These are phyloP conservation scores for Amblyjoppa fuscipennis DNA, from an alignment of 2,888 invertebrate species.

Conservation along the genomic window DNA sequence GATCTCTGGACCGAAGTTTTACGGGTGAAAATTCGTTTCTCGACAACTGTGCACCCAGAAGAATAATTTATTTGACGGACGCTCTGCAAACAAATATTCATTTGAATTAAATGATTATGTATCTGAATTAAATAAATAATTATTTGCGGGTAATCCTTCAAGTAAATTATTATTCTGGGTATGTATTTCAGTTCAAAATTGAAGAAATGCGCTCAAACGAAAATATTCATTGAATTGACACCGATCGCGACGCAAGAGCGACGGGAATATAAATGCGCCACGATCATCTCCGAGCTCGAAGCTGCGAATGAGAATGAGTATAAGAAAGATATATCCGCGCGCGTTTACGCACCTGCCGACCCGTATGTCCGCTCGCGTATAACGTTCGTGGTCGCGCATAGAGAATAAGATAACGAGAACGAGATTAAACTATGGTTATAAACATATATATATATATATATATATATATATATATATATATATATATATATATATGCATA, in stretches of 20 bases:
- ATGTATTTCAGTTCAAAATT: background rate
- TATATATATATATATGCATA: no score
- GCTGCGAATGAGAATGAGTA: conserved; percentile 30
- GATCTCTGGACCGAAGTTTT: background rate
- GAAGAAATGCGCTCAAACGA: background rate
- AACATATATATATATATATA: background rate
- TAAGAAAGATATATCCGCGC: conserved; percentile 31
- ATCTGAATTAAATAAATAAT: no score
- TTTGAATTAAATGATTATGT: no score
- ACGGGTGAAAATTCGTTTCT: background rate
- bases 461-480: no score
- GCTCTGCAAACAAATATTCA: no score
- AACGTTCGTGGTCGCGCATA: conserved; percentile 52
- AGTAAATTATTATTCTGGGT: no score
- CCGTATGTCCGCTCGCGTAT: conserved; percentile 63
- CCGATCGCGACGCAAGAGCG: background rate
- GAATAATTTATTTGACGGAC: no score
- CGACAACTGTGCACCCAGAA: background rate
- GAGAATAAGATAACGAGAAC: conserved; percentile 65
- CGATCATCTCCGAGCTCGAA: conserved; percentile 4
- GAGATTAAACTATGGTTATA: conserved; percentile 52
- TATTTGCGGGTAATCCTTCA: no score
- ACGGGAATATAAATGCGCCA: background rate
- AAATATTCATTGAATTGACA: background rate
- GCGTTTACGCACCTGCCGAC: conserved; percentile 67